A percentile compares a stretch with the other conserved stretches of the same genome.
Evolutionary conservation across 2,113 vertebrate genomes (phyloP).

Genomic region (Protomyctophum bolini): DNA sequence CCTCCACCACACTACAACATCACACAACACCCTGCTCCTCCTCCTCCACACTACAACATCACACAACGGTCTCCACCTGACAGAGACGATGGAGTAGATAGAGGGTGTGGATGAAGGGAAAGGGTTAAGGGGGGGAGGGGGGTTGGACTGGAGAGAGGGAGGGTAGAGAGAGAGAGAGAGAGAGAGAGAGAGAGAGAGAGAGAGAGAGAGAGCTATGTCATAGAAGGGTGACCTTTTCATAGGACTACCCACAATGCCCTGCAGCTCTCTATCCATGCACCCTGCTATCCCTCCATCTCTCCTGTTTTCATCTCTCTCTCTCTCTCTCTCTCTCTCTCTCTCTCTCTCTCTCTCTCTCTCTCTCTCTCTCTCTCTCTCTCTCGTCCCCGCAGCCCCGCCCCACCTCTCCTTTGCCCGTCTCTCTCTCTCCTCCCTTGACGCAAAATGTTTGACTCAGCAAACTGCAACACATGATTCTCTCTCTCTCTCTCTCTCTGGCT

Average conservation of each 20-base stretch:
- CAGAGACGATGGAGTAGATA: neutral
- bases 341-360: conserved; percentile 26
- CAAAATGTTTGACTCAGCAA: conserved; percentile 58
- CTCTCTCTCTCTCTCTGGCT: neutral
- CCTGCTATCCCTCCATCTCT: conserved; percentile 6
- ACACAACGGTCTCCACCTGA: neutral
- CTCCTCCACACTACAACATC: no score
- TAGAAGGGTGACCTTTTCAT: conserved; percentile 39
- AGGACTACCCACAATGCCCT: conserved; percentile 64
- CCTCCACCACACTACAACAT: no score
- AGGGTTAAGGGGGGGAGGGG: neutral
- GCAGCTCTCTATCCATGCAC: conserved; percentile 25
- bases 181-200: neutral
- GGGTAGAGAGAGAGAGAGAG: neutral
- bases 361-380: neutral
- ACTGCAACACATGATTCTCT: conserved; percentile 37
- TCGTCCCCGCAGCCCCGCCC: no score
- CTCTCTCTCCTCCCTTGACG: conserved; percentile 36
- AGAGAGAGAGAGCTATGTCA: neutral
- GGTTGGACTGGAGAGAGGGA: neutral
- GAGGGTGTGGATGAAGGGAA: neutral
- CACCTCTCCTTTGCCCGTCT: conserved; percentile 4
- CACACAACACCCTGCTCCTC: no score
- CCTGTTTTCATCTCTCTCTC: conserved; percentile 27
- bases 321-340: neutral